These are phyloP conservation scores for Psylliodes chrysocephalus DNA, from an alignment of 2,888 invertebrate genomes.

Conservation along the genomic window DNA sequence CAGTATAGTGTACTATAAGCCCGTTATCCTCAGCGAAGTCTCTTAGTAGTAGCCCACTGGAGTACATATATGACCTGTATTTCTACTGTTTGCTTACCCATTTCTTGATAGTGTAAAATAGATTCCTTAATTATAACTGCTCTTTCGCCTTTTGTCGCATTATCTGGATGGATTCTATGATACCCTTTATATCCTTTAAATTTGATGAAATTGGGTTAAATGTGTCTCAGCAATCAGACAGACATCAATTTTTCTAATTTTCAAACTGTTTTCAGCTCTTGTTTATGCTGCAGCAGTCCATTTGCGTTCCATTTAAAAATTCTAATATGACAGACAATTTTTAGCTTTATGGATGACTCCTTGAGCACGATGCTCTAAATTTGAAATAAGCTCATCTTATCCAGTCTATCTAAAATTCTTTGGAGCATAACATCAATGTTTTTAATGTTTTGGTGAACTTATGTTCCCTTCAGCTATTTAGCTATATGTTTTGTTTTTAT, in stretches of 20 bases:
- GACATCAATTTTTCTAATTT: slow-evolving; percentile 6
- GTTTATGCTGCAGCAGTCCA: background rate
- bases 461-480: no score
- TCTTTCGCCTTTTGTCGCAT: background rate
- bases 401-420: no score
- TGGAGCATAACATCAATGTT: no score
- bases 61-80: no score
- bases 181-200: background rate
- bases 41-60: no score
- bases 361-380: slow-evolving; percentile 13
- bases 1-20: no score
- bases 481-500: no score
- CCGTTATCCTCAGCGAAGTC: no score
- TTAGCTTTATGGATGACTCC: slow-evolving; percentile 8
- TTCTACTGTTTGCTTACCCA: background rate
- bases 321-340: background rate
- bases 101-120: background rate
- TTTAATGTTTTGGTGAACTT: no score
- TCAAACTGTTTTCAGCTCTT: background rate
- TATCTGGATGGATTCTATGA: background rate
- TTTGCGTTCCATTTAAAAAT: no score
- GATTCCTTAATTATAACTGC: slow-evolving; percentile 3
- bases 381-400: slow-evolving; percentile 5
- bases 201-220: background rate
- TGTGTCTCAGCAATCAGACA: slow-evolving; percentile 4